These are phyloP conservation scores for Aegithalos caudatus DNA, from an alignment of 2,113 vertebrate species.

Conservation along the genomic window DNA sequence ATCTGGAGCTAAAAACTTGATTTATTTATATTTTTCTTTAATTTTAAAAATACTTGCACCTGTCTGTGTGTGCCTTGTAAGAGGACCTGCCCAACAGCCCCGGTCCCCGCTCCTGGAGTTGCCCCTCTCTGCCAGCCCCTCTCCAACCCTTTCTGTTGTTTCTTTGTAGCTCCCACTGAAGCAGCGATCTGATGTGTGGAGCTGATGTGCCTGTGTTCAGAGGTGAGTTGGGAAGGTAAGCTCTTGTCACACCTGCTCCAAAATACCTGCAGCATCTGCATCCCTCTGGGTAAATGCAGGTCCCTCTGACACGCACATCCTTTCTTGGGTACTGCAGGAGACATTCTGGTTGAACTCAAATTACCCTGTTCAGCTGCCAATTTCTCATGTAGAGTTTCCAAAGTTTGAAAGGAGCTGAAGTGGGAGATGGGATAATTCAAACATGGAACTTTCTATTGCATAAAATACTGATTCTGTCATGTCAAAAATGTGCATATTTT, in stretches of 20 bases:
- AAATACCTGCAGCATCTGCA: background rate
- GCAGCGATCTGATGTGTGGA: background rate
- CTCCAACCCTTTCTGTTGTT: background rate
- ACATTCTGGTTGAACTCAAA: background rate
- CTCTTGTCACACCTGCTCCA: background rate
- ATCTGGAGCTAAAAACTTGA: background rate
- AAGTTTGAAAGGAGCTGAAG: background rate
- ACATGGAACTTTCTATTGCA: background rate
- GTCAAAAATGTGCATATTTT: background rate
- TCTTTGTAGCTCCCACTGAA: background rate
- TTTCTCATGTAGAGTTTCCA: background rate
- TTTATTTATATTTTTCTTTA: background rate
- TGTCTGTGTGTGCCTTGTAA: background rate
- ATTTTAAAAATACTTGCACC: background rate
- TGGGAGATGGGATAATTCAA: background rate
- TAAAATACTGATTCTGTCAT: background rate
- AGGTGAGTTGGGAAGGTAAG: slow-evolving; percentile 59
- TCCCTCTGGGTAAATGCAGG: background rate
- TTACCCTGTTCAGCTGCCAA: background rate
- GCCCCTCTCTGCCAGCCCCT: rapidly evolving
- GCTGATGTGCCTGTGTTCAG: rapidly evolving
- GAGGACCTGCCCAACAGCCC: background rate
- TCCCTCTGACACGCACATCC: rapidly evolving
- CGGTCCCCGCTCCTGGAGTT: background rate
- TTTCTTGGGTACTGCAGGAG: background rate